A percentile compares a stretch with the other conserved stretches of the same genome.
Conservation (phyloP, 2,888 invertebrate species). For the Cephus runcator region DNA sequence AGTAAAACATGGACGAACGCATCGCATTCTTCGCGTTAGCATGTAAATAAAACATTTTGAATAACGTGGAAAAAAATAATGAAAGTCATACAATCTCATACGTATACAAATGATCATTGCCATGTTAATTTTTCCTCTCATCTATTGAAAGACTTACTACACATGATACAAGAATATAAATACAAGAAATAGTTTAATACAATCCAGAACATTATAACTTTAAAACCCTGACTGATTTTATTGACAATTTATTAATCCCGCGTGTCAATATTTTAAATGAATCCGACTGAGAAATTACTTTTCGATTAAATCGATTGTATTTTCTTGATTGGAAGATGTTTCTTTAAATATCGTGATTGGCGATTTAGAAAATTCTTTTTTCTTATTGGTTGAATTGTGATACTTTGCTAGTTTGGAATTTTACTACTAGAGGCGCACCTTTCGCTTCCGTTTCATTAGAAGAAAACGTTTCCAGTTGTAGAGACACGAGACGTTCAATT, state of each 20-base stretch:
- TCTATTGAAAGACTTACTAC: not conserved
- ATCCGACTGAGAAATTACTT: not conserved
- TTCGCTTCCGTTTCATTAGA: not conserved
- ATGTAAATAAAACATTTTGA: not conserved
- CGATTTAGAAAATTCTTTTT: not conserved
- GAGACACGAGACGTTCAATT: conserved; percentile 24
- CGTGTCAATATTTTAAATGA: not conserved
- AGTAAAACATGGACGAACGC: not conserved
- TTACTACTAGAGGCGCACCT: not conserved
- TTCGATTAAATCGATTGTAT: not conserved
- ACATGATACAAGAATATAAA: not conserved
- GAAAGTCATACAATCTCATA: not conserved
- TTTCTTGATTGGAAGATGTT: not conserved
- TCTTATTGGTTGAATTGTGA: not conserved
- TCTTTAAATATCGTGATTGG: not conserved
- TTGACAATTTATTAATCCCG: not conserved
- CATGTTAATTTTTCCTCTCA: not conserved
- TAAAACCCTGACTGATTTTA: not conserved
- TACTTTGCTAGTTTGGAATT: not conserved
- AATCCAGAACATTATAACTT: not conserved
- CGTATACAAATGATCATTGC: not conserved
- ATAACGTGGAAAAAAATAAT: not conserved
- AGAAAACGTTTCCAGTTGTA: conserved; percentile 3
- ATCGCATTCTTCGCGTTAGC: not conserved
- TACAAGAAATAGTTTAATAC: not conserved